Evolutionary conservation across 2,113 vertebrate species (phyloP), one percentile per base, ranked within the genome.

Genomic region (Tachysurus fulvidraco): DNA sequence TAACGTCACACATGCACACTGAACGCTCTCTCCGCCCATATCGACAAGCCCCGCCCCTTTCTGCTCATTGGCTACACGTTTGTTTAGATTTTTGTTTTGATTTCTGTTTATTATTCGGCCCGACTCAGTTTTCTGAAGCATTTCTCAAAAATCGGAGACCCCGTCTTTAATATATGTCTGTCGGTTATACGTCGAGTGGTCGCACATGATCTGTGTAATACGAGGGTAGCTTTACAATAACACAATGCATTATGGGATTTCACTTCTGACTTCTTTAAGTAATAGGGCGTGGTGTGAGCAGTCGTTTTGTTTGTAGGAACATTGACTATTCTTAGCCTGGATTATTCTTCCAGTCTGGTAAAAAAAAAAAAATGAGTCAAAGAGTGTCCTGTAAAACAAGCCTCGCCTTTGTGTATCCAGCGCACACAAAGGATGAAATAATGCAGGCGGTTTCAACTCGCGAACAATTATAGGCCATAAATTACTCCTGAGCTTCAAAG

Each of bases 401-500:
- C 82, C 74, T 46, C 30, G 69, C 81, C 78, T 85, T 77, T 88
- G 84, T 59, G 60, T 82, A 81, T 84, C 83, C 84, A 85, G 73
- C 52, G 21, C 59, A 85, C 36, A 83, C 65, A 84, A 73, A 78
- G 59, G 44, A 85, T 85, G 84, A 79, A 86, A 84, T 84, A 89
- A 86, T 84, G 82, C 28, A 73, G 81, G 88, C 81, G n/a, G 41
- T 84, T 85, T 83, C 73, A 85, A 83, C 83, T 85, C 44, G 71
- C 78, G 64, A 69, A 85, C 86, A 89, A 85, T 82, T 81, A 84
- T 30, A 87, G 84, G 64, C 73, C 80, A 59, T 85, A 88, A 89
- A 90, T 86, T 65, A 88, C 83, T 55, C 82, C 21, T 17, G 23
- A 83, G 85, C 88, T 89, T 92, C 89, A 91, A 90, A 90, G 90